Conservation (phyloP, 2,113 vertebrate genomes). For the Ageneiosus marmoratus region DNA sequence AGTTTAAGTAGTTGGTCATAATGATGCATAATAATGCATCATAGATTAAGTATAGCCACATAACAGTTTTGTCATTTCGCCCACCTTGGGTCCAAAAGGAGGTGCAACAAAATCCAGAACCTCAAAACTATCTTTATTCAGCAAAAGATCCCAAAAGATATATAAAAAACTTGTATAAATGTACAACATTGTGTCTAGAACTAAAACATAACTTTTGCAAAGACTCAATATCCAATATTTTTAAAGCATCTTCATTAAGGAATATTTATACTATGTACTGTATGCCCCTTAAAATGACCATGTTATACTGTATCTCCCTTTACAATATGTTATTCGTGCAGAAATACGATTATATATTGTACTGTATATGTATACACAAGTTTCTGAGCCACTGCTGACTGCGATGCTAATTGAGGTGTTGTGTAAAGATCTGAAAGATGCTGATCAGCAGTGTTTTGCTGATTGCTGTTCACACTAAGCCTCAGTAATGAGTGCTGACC, state of each 20-base stretch:
- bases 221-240: not conserved
- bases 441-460: conserved; percentile 11
- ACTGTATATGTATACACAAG: not conserved
- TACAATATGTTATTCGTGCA: not conserved
- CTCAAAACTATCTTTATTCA: too few species aligned
- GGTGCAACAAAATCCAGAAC: too few species aligned
- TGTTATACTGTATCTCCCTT: not conserved
- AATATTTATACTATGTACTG: not conserved
- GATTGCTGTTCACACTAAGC: conserved; percentile 39
- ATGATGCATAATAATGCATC: too few species aligned
- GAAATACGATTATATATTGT: not conserved
- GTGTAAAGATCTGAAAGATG: conserved; percentile 14
- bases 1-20: too few species aligned
- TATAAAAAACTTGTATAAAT: not conserved
- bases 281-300: not conserved
- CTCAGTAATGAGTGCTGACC: conserved; percentile 36
- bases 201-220: not conserved
- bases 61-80: too few species aligned
- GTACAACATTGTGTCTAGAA: not conserved
- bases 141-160: not conserved
- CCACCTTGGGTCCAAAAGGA: too few species aligned
- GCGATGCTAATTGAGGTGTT: not conserved
- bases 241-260: too few species aligned
- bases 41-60: too few species aligned
- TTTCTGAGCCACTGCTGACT: not conserved